Evolutionary conservation across 2,113 vertebrate genomes (phyloP).

Genomic region (Orthochromis malagaraziensis): DNA sequence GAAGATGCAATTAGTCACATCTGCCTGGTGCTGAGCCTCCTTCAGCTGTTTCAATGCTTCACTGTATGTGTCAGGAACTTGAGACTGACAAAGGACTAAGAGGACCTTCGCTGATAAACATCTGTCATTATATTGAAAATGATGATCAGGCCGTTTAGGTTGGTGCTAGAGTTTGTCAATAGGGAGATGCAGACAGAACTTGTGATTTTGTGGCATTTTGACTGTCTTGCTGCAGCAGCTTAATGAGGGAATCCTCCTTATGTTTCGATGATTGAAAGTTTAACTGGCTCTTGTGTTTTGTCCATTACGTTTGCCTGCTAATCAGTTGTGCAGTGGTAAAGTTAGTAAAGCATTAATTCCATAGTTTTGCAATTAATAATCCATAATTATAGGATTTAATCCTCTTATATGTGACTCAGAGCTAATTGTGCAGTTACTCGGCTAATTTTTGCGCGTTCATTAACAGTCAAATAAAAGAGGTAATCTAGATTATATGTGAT

Average conservation of each 20-base stretch:
- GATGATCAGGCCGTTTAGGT: not conserved
- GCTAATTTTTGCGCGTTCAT: not conserved
- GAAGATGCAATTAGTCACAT: not conserved
- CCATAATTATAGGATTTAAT: not conserved
- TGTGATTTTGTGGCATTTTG: not conserved
- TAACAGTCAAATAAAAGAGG: not conserved
- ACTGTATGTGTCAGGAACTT: not conserved
- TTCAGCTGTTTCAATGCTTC: not conserved
- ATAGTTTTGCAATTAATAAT: not conserved
- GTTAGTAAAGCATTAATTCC: not conserved
- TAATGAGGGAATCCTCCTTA: not conserved
- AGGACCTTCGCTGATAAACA: not conserved
- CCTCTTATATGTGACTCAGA: not conserved
- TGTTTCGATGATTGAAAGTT: not conserved
- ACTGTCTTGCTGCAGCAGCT: not conserved
- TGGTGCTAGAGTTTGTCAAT: not conserved
- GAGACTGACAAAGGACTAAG: not conserved
- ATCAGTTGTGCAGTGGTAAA: not conserved
- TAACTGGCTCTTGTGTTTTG: not conserved
- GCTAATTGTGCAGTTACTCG: not conserved
- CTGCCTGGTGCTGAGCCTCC: not conserved
- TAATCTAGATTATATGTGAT: not conserved
- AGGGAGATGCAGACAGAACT: not conserved
- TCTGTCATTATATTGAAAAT: not conserved
- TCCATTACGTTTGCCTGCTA: not conserved